phyloP scores from a whole-genome alignment of 2,797 vertebrate species.

The Sebastes elongatus region DNA sequence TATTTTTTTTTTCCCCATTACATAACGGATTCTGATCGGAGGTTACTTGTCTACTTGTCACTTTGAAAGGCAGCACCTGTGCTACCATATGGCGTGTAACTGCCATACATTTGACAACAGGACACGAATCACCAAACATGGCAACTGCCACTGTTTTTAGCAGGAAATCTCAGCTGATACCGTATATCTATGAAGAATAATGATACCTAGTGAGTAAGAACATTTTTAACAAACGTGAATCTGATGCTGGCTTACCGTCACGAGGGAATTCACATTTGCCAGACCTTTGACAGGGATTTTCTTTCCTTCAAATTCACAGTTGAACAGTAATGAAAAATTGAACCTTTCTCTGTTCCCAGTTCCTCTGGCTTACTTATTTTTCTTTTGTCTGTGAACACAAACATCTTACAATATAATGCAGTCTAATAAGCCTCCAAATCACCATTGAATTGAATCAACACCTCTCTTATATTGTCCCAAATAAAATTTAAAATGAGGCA shows the following conservation, averaged over 20 bases:
- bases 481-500: background rate
- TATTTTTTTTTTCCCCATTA: background rate
- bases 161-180: background rate
- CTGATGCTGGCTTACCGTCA: background rate
- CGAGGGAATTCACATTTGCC: background rate
- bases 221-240: background rate
- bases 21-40: background rate
- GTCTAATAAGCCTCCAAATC: slow-evolving; percentile 1
- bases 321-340: background rate
- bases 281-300: background rate
- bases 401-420: background rate
- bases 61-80: background rate
- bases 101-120: slow-evolving; percentile 1
- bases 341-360: background rate
- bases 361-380: background rate
- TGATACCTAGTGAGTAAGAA: background rate
- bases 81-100: background rate
- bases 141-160: slow-evolving; percentile 25
- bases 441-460: background rate
- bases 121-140: background rate
- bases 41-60: background rate
- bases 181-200: background rate
- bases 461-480: background rate
- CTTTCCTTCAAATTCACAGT: background rate
- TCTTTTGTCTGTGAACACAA: background rate